Percentiles rank a stretch among this genome's conserved stretches.
Evolutionary conservation across 2,113 vertebrate genomes (phyloP).

Genomic region (Monopterus albus): DNA sequence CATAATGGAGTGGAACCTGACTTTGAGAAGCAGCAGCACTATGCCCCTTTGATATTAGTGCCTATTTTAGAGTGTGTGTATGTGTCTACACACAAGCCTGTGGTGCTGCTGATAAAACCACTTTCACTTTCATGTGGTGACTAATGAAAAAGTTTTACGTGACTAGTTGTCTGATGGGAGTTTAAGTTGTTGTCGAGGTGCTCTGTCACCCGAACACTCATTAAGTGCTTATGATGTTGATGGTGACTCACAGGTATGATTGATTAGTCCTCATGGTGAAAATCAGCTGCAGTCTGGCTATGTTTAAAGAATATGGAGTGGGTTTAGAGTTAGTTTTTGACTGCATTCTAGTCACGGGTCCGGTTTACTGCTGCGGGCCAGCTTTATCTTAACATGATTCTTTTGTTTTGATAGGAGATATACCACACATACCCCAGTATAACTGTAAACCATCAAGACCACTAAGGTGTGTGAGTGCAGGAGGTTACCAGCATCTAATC

Average conservation of each 20-base stretch:
- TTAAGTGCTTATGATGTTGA: slow-evolving; percentile 54
- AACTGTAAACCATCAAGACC: no score
- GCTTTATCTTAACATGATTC: slow-evolving; percentile 43
- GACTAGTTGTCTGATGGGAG: slow-evolving; percentile 49
- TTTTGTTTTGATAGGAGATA: slow-evolving; percentile 42
- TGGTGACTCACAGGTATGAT: slow-evolving; percentile 55
- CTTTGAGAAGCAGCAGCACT: background rate
- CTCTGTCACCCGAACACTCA: slow-evolving; percentile 52
- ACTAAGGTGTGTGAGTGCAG: no score
- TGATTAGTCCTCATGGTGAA: slow-evolving; percentile 46
- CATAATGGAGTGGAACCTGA: slow-evolving; percentile 20
- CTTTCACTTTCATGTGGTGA: slow-evolving; percentile 26
- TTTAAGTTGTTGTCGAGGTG: slow-evolving; percentile 52
- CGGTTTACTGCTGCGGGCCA: slow-evolving; percentile 1
- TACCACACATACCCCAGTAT: slow-evolving; percentile 10
- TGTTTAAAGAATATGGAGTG: slow-evolving; percentile 50
- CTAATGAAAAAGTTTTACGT: slow-evolving; percentile 50
- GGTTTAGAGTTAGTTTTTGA: slow-evolving; percentile 33
- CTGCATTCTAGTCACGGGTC: slow-evolving; percentile 13
- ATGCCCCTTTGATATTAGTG: background rate
- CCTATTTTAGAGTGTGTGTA: slow-evolving; percentile 1
- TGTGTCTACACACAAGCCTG: background rate
- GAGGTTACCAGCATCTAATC: no score
- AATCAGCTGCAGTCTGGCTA: slow-evolving; percentile 36
- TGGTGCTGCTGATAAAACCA: slow-evolving; percentile 46